These are phyloP conservation scores for Aplysina aerophoba DNA, from an alignment of 37 sponge, comb jelly and placozoan species.

Conservation along the genomic window DNA sequence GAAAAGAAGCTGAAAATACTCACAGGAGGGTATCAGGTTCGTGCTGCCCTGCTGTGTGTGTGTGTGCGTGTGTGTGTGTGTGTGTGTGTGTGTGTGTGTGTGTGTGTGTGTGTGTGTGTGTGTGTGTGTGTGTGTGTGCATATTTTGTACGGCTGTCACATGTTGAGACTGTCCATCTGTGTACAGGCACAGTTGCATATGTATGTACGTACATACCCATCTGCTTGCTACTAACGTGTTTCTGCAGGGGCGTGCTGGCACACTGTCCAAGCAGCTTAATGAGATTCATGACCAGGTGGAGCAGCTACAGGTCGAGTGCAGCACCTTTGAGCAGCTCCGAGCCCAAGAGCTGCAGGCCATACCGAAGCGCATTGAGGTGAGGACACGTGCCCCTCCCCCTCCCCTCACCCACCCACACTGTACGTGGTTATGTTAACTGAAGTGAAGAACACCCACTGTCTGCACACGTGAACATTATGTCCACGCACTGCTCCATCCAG, in stretches of 20 bases:
- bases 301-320: constrained; percentile 71
- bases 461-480: too few relatives aligned
- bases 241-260: constrained; percentile 35
- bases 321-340: constrained; percentile 82
- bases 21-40: constrained; percentile 88
- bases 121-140: constrained; percentile 20
- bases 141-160: not conserved
- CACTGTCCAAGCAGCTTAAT: constrained; percentile 76
- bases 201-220: constrained; percentile 11
- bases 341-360: constrained; percentile 82
- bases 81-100: too few relatives aligned
- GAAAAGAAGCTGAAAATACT: constrained; percentile 96
- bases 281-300: constrained; percentile 91
- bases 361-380: constrained; percentile 80
- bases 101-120: constrained; percentile 20
- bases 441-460: too few relatives aligned
- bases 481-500: too few relatives aligned
- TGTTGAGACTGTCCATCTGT: too few relatives aligned
- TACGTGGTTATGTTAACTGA: too few relatives aligned
- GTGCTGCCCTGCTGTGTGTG: too few relatives aligned
- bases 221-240: too few relatives aligned
- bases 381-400: not conserved
- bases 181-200: not conserved
- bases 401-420: too few relatives aligned
- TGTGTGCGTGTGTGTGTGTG: too few relatives aligned